Conservation (phyloP, 2,888 invertebrate species). For the Neoscelio sp. region DNA sequence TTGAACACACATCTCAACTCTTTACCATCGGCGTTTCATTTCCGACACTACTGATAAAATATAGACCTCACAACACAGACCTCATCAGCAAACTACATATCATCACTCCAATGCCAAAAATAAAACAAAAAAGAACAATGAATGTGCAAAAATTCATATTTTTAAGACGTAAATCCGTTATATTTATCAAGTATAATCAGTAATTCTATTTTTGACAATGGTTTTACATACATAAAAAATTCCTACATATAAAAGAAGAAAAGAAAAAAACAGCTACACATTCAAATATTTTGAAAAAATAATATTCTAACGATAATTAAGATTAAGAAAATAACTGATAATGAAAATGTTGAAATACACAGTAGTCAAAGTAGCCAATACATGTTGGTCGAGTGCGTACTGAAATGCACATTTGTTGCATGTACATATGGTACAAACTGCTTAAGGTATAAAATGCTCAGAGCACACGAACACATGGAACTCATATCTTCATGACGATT, state of each 20-base stretch:
- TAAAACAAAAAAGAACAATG: conserved; percentile 46
- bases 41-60: conserved; percentile 21
- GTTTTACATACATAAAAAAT: conserved; percentile 61
- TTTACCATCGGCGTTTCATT: neutral
- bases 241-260: conserved; percentile 46
- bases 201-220: conserved; percentile 66
- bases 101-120: conserved; percentile 59
- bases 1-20: neutral
- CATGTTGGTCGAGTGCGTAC: conserved; percentile 54
- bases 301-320: conserved; percentile 64
- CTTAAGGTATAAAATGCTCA: conserved; percentile 32
- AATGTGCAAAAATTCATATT: conserved; percentile 64
- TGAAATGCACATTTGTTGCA: conserved; percentile 47
- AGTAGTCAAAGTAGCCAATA: conserved; percentile 60
- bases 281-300: conserved; percentile 66
- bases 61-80: conserved; percentile 62
- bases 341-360: conserved; percentile 60
- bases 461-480: conserved; percentile 27
- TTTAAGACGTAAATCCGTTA: conserved; percentile 66
- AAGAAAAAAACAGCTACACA: conserved; percentile 49
- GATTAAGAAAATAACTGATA: conserved; percentile 58
- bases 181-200: conserved; percentile 63
- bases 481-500: conserved; percentile 38
- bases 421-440: conserved; percentile 37
- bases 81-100: conserved; percentile 66